Conservation (phyloP, 2,113 vertebrate species). For the Halcyon senegalensis region DNA sequence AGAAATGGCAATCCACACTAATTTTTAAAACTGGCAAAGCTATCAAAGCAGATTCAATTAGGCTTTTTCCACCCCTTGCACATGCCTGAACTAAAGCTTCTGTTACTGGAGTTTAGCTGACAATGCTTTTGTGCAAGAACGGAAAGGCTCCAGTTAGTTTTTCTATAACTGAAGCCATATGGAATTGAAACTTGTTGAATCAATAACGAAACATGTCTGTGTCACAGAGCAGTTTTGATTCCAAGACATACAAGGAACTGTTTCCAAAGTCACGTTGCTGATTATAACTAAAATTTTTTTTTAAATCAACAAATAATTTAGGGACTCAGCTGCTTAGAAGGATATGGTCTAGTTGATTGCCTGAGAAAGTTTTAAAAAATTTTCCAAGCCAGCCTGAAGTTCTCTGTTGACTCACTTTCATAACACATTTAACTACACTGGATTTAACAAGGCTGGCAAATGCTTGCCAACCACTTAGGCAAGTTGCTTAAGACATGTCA, state of each 20-base stretch:
- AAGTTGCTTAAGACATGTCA: not conserved
- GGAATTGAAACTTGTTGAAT: constrained; percentile 54
- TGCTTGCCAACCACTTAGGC: not conserved
- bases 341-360: not conserved
- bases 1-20: not conserved
- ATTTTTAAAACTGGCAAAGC: constrained; percentile 33
- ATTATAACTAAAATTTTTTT: not conserved
- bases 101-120: constrained; percentile 47
- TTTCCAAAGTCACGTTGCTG: constrained; percentile 42
- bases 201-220: constrained; percentile 46
- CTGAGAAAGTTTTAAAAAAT: not conserved
- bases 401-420: not conserved
- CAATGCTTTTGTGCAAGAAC: constrained; percentile 33
- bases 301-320: not conserved
- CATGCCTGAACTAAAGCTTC: constrained; percentile 37
- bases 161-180: constrained; percentile 59
- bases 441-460: not conserved
- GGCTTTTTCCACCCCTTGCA: not conserved
- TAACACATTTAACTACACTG: not conserved
- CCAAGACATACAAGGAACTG: constrained; percentile 36
- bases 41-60: constrained; percentile 36
- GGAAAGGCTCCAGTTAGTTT: constrained; percentile 28
- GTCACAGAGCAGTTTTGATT: constrained; percentile 34
- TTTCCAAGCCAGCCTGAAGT: not conserved
- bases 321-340: not conserved